A percentile compares a stretch with the other conserved stretches of the same genome.
Evolutionary conservation across 92 coral and sea anemone genomes (phyloP).

Genomic region (Umimayanthus kanabou): DNA sequence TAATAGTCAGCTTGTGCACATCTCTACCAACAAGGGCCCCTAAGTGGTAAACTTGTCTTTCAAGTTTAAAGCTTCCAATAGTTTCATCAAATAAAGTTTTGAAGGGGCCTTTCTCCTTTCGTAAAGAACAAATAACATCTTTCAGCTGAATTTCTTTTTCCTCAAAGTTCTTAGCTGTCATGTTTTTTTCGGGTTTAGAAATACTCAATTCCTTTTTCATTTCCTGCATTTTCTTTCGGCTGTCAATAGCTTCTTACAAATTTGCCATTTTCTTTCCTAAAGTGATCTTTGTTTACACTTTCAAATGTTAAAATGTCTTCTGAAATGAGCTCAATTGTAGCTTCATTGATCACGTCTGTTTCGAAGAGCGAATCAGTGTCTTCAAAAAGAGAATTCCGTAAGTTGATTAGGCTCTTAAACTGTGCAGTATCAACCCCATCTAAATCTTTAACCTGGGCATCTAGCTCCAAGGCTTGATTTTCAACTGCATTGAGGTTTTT

Average conservation of each 20-base stretch:
- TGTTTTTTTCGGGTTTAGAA: not conserved
- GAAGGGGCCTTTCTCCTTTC: conserved; percentile 1
- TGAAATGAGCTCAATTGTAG: conserved; percentile 4
- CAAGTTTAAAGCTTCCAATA: not conserved
- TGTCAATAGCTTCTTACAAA: conserved; percentile 3
- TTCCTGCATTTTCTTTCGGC: not conserved
- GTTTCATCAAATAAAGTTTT: not conserved
- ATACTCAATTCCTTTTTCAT: not conserved
- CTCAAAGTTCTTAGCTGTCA: not conserved
- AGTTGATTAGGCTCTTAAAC: not conserved
- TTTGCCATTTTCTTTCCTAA: conserved; percentile 3
- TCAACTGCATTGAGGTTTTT: conserved; percentile 18
- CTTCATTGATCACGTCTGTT: not conserved
- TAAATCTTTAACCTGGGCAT: not conserved
- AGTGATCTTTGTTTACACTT: not conserved
- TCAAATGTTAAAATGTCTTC: not conserved
- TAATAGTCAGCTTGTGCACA: not conserved
- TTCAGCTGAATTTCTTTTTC: not conserved
- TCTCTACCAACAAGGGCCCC: conserved; percentile 14
- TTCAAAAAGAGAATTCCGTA: not conserved
- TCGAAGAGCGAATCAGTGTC: conserved; percentile 2
- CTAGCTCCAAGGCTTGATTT: conserved; percentile 1
- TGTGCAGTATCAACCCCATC: not conserved
- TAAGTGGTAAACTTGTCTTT: conserved; percentile 15
- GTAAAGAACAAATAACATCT: not conserved